Conservation (phyloP, 2,888 invertebrate species). For the Drosophila emarginata region DNA sequence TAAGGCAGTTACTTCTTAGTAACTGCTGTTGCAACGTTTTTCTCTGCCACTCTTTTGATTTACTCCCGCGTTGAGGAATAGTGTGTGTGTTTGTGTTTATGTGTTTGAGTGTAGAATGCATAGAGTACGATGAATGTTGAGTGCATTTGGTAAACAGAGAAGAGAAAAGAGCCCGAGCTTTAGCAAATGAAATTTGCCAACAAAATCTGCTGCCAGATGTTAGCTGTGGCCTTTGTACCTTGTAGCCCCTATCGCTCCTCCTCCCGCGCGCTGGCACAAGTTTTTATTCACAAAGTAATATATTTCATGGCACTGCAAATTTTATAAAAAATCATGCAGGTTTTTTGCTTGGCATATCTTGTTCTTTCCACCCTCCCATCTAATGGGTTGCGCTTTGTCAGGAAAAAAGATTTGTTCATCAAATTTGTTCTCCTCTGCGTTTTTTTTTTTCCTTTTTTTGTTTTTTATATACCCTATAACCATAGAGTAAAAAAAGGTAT, state of each 20-base stretch:
- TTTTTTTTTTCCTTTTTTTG: conserved; percentile 12
- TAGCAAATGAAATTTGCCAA: conserved; percentile 53
- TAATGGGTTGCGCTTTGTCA: conserved; percentile 41
- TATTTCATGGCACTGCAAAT: conserved; percentile 34
- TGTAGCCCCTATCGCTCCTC: not conserved
- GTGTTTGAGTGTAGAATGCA: conserved; percentile 7
- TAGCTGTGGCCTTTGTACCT: not conserved
- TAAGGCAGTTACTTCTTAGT: conserved; percentile 30
- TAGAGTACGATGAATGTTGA: conserved; percentile 18
- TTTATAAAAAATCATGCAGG: conserved; percentile 48
- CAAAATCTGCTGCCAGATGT: conserved; percentile 39
- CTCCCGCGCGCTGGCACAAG: not conserved
- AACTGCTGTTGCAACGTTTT: conserved; percentile 32
- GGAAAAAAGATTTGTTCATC: conserved; percentile 45
- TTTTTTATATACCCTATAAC: conserved; percentile 15
- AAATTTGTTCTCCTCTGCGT: conserved; percentile 26
- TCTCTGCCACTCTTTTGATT: conserved; percentile 52
- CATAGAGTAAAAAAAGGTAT: conserved; percentile 3
- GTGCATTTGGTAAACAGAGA: conserved; percentile 14
- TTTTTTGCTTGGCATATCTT: conserved; percentile 9
- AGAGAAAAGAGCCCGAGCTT: conserved; percentile 18
- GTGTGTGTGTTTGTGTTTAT: not conserved
- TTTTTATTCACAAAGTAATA: conserved; percentile 19
- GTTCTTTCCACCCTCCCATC: conserved; percentile 9
- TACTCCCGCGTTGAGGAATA: conserved; percentile 26